Evolutionary conservation across 2,888 invertebrate species (phyloP).

Genomic region (Macrophya alboannulata): DNA sequence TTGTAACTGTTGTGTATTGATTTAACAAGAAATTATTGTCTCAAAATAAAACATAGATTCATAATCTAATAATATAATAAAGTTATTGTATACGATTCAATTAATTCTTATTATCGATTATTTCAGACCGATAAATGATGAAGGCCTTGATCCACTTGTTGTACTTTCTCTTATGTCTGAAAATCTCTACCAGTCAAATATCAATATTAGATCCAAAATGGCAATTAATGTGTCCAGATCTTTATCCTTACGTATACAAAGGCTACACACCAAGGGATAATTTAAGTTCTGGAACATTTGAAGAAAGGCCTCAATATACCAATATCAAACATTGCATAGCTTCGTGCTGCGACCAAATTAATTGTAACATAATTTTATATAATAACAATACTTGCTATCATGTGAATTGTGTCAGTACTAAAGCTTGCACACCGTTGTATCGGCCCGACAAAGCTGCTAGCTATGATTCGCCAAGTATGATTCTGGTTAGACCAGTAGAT

Average conservation of each 20-base stretch:
- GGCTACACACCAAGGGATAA: slow-evolving; percentile 83
- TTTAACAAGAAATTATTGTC: background rate
- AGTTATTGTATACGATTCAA: background rate
- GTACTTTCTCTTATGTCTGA: slow-evolving; percentile 25
- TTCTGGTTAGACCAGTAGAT: slow-evolving; percentile 88
- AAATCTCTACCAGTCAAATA: slow-evolving; percentile 64
- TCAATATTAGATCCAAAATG: slow-evolving; percentile 69
- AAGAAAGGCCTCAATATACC: slow-evolving; percentile 81
- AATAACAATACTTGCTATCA: slow-evolving; percentile 90
- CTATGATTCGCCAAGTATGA: slow-evolving; percentile 86
- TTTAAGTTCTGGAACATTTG: slow-evolving; percentile 82
- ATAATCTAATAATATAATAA: background rate
- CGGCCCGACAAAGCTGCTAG: slow-evolving; percentile 82
- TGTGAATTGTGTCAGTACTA: slow-evolving; percentile 87
- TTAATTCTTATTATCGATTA: slow-evolving; percentile 61
- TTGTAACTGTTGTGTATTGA: background rate
- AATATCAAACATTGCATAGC: slow-evolving; percentile 85
- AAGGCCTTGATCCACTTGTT: slow-evolving; percentile 73
- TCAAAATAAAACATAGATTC: background rate
- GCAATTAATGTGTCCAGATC: slow-evolving; percentile 82
- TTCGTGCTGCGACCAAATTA: slow-evolving; percentile 85
- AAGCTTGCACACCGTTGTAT: slow-evolving; percentile 87
- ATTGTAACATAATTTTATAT: slow-evolving; percentile 91
- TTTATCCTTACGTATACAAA: slow-evolving; percentile 82
- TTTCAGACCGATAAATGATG: slow-evolving; percentile 77